Base-by-base conservation (phyloP, 2,797 vertebrate species). In the Gobio occitaniae region DNA sequence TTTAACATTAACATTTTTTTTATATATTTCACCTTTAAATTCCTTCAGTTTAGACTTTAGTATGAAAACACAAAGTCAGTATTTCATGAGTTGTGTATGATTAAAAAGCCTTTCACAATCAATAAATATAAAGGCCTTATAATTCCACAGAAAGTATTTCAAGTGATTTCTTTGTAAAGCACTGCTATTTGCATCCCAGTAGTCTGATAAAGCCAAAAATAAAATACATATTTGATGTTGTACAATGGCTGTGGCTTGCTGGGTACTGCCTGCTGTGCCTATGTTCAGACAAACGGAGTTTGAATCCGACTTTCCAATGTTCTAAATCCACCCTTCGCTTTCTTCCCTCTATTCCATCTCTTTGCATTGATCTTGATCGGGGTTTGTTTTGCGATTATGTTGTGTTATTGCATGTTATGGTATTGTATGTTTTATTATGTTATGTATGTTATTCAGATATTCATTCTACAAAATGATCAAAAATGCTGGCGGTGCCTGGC, bases 161-260 rank as follows among this genome's bases (percentile, higher is more conserved):
- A 78, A 12, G 76, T 63, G 38, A 63, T 29, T 65, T 78, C 16
- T 78, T 63, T 48, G 21, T 65, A 65, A 29, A 78, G 38, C 38
- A 12, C 36, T 16, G 0, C 12, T 41, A 59, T 77, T 59, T 59
- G 54, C 36, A 41, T 77, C 12, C 12, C 21, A n/a, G 19, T 59
- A 59, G 75, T 59, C 75, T 25, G 32, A 21, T 77, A 59, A 25
- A 77, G 11, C 50, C 52, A n/a, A 1, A 1, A 56, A 13, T 6
- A 15, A 41, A 56, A 41, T 38, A 32, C 12, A 38, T 56, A 76
- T 59, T 16, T 77, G 19, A 56, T n/a, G 19, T 56, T 76, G 19
- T 38, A 38, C 3, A 59, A 77, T 59, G 12, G 19, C n/a, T 0
- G 1, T 59, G 32, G 54, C 19, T 59, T 59, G 32, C 68, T 17